Base-by-base conservation (phyloP, 2,888 invertebrate genomes). In the Apotomis capreana region DNA sequence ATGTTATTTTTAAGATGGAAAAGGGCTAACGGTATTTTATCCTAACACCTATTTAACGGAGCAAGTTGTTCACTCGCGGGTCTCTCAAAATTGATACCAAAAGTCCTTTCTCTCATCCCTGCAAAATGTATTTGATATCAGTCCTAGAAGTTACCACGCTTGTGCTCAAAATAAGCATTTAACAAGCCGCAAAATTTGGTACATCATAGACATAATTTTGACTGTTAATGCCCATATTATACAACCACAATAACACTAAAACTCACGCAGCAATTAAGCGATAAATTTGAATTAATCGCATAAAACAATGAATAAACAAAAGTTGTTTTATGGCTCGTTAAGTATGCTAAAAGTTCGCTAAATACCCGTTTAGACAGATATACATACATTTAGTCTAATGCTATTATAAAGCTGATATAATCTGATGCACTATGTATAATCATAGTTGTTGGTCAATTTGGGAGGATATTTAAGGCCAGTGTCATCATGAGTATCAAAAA, bases 241-340 rank as follows among this genome's bases (percentile, higher is more conserved):
- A 26, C 36, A 61, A 26, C 46, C 6, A 5, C 36, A 70, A 54
- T 55, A 15, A 60, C 60, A 59, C 13, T 60, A 4, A 65, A 15
- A 51, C 12, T 26, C 55, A 9, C 61, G 64, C 37, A 5, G 13
- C 49, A 12, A 59, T 60, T 54, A 60, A 15, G 44, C 6, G 40
- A 26, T 51, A 37, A 67, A 67, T 67, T 59, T 37, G 62, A 72
- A 55, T 55, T n/a, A 64, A 74, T 73, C 68, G 73, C 72, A 75
- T 75, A 76, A 63, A 74, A 73, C 65, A 69, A 65, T 69, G 68
- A 76, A 75, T 69, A 70, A 63, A 77, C 51, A 76, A 74, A 75
- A 75, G 76, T 70, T 76, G 68, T 87, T 84, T 79, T 77, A 85
- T 78, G 84, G 80, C 74, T 80, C 80, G 87, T 87, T 87, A 77